Conservation (phyloP, 2,888 invertebrate genomes). For the Agrochola litura region DNA sequence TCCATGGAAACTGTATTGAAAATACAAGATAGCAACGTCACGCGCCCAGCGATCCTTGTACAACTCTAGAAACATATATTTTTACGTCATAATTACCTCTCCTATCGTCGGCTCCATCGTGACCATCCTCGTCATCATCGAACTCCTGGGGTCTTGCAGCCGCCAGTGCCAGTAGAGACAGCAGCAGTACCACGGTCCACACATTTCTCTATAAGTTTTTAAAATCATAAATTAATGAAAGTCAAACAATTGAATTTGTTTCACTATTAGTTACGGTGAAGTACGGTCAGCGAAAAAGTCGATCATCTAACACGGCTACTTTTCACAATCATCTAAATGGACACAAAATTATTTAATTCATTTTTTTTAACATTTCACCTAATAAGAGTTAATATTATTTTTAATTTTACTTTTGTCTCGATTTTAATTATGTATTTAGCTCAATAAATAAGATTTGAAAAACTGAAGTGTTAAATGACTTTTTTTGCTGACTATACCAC, state of each 20-base stretch:
- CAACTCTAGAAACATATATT: background rate
- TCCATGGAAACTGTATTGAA: background rate
- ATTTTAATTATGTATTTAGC: background rate
- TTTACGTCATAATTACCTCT: constrained; percentile 74
- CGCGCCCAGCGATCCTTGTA: background rate
- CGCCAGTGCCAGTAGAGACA: constrained; percentile 74
- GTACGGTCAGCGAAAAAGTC: no score
- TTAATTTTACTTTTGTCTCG: background rate
- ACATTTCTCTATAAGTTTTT: constrained; percentile 71
- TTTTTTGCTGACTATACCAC: background rate
- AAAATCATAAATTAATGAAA: background rate
- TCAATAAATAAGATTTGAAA: background rate
- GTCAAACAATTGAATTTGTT: background rate
- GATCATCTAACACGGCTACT: background rate
- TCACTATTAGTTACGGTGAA: background rate
- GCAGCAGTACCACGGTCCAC: constrained; percentile 73
- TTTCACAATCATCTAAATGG: background rate
- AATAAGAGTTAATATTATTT: background rate
- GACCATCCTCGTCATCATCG: constrained; percentile 81
- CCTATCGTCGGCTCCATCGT: constrained; percentile 72
- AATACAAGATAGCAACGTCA: constrained; percentile 1
- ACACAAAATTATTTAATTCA: background rate
- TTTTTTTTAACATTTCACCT: background rate
- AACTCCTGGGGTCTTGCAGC: constrained; percentile 84
- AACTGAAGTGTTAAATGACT: background rate